Base-by-base conservation (phyloP, 2,113 vertebrate species). In the Engystomops pustulosus region DNA sequence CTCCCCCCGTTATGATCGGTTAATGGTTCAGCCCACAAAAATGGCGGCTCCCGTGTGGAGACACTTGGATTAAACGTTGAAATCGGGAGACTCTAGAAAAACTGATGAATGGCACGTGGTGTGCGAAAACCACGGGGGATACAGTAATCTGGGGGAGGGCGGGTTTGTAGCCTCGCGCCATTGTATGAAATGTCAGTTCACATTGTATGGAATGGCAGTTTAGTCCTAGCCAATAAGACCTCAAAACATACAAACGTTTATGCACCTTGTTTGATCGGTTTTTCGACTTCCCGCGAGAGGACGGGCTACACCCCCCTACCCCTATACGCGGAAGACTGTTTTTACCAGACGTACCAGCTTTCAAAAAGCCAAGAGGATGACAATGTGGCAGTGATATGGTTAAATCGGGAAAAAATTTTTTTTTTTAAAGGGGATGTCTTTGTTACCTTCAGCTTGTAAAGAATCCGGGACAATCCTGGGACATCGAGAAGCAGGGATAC, bases 301-400 rank as follows among this genome's bases (percentile, higher is more conserved):
- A n/a, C n/a, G n/a, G n/a, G n/a, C n/a, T n/a, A n/a, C n/a, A n/a
- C n/a, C n/a, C n/a, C n/a, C n/a, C n/a, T n/a, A n/a, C n/a, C n/a
- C n/a, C n/a, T n/a, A n/a, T n/a, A n/a, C n/a, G n/a, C n/a, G n/a
- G n/a, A n/a, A n/a, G n/a, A n/a, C 20, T 20, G 6, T 44, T 6
- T 17, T 2, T 62, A 34, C 15, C 23, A 45, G 23, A 44, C 15
- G 4, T 53, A 67, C 82, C 58, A 55, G 74, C 53, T 62, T 60
- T 65, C 6, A 60, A 32, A n/a, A 49, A 85, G 62, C 45, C 62
- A 25, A 58, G 25, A 53, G 6, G 27, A 53, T 11, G 27, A 44
- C 25, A 53, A 34, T 27, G 34, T 20, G 75, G 75, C 75, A 79
- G 75, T 85, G 74, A 78, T 79, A 34, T 70, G 44, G 34, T 78